Base-by-base conservation (phyloP, 2,888 invertebrate species). In the Tromatobia lineatoria region DNA sequence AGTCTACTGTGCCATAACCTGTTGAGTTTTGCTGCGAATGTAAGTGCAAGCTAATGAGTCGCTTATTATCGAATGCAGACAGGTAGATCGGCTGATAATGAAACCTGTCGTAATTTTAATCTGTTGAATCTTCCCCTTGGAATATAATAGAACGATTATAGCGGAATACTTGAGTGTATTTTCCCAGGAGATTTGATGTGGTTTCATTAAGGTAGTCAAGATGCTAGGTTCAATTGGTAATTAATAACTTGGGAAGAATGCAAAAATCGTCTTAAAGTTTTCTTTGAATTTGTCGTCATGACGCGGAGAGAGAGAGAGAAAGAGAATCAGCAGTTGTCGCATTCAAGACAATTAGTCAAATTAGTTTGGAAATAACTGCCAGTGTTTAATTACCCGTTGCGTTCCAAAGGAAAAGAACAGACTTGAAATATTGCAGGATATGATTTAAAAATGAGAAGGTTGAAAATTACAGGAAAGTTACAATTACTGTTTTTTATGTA, bases 61-160 rank as follows among this genome's bases (percentile, higher is more conserved):
- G 23, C 23, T 74, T 8, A 64, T 80, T 80, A 70, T 80, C 38
- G 25, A 10, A 77, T 50, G 34, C 45, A 38, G 50, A 50, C 34
- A 54, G 45, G 18, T 47, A 70, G 73, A 78, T 78, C 70, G 50
- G 57, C 38, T 47, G 81, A 75, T 81, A 70, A 18, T 2, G 23
- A 70, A 75, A 34, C 15, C 34, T 50, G 61, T 64, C 64, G 47
- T 47, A 50, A 75, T 64, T 34, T 20, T 34, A 10, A 74, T 74
- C 74, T 20, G 20, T 0, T 34, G 4, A 29, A 25, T 45, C 59
- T 47, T 18, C 47, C 42, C 25, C 50, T 11, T 45, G 74, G 50
- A 57, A 45, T 50, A 64, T 52, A 34, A 66, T 81, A 20, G 29
- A 61, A 11, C n/a, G 20, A 23, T 74, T 20, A 20, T 18, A 69